phyloP scores from a whole-genome alignment of 1,140 invertebrate species.

The Parapsyche elsis region DNA sequence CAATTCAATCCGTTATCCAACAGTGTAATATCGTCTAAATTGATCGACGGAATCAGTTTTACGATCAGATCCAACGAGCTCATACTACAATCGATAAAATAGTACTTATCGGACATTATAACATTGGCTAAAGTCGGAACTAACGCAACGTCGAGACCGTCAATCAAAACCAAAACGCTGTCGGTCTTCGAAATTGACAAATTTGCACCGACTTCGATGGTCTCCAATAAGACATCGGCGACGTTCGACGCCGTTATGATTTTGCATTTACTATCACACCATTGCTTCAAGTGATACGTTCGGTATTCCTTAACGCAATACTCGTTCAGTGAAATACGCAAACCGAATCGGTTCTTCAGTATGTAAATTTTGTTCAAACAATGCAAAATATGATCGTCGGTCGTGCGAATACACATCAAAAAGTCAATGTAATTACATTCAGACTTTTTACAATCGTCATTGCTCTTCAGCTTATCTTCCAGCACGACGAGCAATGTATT shows the following conservation, averaged over 20 bases:
- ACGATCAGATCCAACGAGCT: slow-evolving; percentile 47
- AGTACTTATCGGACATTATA: slow-evolving; percentile 38
- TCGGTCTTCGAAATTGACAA: slow-evolving; percentile 45
- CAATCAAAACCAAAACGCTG: slow-evolving; percentile 38
- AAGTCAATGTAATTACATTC: slow-evolving; percentile 52
- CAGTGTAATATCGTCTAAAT: slow-evolving; percentile 20
- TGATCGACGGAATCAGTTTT: slow-evolving; percentile 35
- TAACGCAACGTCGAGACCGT: slow-evolving; percentile 13
- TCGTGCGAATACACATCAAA: slow-evolving; percentile 42
- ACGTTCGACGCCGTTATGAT: not conserved
- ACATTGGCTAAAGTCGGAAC: slow-evolving; percentile 32
- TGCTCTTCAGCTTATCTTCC: slow-evolving; percentile 44
- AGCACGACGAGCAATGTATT: slow-evolving; percentile 40
- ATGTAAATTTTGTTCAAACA: slow-evolving; percentile 46
- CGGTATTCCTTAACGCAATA: slow-evolving; percentile 48
- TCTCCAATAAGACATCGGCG: slow-evolving; percentile 12
- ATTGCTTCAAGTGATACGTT: slow-evolving; percentile 43
- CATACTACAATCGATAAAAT: slow-evolving; percentile 42
- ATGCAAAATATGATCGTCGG: slow-evolving; percentile 34
- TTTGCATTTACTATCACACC: slow-evolving; percentile 46
- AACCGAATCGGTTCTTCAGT: slow-evolving; percentile 49
- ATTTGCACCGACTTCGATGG: slow-evolving; percentile 39
- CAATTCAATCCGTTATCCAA: slow-evolving; percentile 38
- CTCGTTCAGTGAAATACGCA: slow-evolving; percentile 47
- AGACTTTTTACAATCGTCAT: slow-evolving; percentile 3